A percentile compares a stretch with the other conserved stretches of the same genome.
Conservation (phyloP, 2,113 vertebrate species). For the Dolichallabes microphthalmus region DNA sequence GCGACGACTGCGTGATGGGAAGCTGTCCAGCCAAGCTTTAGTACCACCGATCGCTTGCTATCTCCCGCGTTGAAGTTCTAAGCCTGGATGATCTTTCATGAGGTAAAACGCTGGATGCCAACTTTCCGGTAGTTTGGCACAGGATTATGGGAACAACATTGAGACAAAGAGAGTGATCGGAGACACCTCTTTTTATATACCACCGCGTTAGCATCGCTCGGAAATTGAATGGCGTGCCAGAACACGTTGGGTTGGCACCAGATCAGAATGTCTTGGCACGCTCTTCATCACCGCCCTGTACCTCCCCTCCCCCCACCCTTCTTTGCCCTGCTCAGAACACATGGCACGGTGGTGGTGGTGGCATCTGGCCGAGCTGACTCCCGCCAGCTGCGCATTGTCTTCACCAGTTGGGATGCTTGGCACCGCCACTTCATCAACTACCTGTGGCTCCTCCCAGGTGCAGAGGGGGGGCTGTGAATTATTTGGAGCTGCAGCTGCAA, state of each 20-base stretch:
- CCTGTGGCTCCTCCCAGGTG: constrained; percentile 80
- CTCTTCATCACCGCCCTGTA: constrained; percentile 56
- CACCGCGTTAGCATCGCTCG: constrained; percentile 61
- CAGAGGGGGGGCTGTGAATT: constrained; percentile 72
- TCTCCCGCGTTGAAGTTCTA: constrained; percentile 34
- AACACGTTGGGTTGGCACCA: constrained; percentile 82
- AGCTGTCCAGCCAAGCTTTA: constrained; percentile 23
- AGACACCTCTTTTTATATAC: constrained; percentile 57
- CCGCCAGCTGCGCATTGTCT: constrained; percentile 81
- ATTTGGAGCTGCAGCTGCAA: constrained; percentile 78
- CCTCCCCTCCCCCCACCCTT: constrained; percentile 52
- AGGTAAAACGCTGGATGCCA: constrained; percentile 44
- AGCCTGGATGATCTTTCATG: constrained; percentile 61
- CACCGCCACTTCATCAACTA: constrained; percentile 85
- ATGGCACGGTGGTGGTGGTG: constrained; percentile 78
- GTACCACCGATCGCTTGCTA: constrained; percentile 3
- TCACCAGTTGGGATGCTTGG: constrained; percentile 82
- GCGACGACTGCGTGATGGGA: constrained; percentile 35
- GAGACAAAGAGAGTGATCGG: constrained; percentile 39
- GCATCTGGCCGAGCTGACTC: constrained; percentile 81
- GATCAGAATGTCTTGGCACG: constrained; percentile 79
- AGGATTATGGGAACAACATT: constrained; percentile 54
- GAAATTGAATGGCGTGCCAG: constrained; percentile 74
- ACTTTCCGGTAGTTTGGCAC: constrained; percentile 49
- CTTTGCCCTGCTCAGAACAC: constrained; percentile 79